Percentiles rank a stretch among this genome's conserved stretches.
These are phyloP conservation scores for Lophotis ruficrista DNA, from an alignment of 2,113 vertebrate species.

Conservation along the genomic window DNA sequence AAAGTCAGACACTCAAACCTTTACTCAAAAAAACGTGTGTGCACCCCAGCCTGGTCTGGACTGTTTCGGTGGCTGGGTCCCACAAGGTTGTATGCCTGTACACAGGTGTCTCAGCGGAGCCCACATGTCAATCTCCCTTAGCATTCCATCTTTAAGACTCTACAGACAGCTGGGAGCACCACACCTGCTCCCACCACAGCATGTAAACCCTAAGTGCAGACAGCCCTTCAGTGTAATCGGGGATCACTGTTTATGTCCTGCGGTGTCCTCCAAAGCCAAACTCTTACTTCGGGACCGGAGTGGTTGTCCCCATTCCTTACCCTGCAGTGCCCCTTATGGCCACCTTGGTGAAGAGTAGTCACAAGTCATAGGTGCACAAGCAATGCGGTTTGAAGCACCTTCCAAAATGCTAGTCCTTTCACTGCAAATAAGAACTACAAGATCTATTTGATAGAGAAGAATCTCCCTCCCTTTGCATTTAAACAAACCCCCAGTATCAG, in stretches of 20 bases:
- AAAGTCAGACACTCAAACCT: background rate
- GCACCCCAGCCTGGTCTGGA: too few relatives aligned
- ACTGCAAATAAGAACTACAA: background rate
- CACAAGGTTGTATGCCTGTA: background rate
- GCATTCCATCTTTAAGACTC: background rate
- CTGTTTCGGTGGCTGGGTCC: background rate
- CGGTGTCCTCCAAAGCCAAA: background rate
- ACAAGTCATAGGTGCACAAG: background rate
- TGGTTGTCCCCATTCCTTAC: background rate
- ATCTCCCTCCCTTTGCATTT: background rate
- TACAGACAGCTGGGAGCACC: background rate
- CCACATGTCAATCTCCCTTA: background rate
- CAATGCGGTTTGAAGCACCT: background rate
- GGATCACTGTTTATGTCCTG: background rate
- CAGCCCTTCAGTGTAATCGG: background rate
- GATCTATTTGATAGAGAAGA: background rate
- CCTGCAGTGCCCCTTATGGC: constrained; percentile 56
- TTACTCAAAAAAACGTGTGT: background rate
- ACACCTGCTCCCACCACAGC: background rate
- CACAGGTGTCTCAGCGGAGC: background rate
- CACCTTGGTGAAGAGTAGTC: background rate
- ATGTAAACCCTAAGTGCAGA: background rate
- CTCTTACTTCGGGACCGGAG: background rate
- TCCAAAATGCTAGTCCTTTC: background rate
- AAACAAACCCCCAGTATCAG: background rate